phyloP scores from a whole-genome alignment of 2,797 vertebrate species.

The Trematomus bernacchii region DNA sequence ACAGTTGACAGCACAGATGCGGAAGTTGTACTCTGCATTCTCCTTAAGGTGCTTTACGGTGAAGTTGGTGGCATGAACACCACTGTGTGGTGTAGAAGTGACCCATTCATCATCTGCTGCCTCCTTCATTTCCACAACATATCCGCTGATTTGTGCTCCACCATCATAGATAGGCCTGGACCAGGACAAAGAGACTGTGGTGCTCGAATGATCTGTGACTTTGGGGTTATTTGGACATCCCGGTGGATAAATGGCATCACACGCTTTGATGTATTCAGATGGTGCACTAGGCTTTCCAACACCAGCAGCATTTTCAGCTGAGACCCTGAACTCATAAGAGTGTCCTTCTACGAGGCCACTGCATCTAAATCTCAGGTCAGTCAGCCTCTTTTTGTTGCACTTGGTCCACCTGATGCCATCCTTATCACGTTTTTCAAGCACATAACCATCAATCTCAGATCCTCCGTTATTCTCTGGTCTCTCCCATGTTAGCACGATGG shows the following conservation, averaged over 20 bases:
- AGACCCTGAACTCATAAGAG: constrained; percentile 97
- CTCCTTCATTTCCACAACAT: constrained; percentile 94
- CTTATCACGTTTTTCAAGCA: constrained; percentile 98
- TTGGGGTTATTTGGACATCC: constrained; percentile 96
- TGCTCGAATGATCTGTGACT: constrained; percentile 91
- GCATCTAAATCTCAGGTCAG: constrained; percentile 94
- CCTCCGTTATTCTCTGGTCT: constrained; percentile 95
- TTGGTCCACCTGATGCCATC: constrained; percentile 98
- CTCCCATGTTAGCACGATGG: constrained; percentile 96
- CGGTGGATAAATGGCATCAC: constrained; percentile 94
- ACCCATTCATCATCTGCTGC: constrained; percentile 92
- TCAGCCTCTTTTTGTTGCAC: constrained; percentile 94
- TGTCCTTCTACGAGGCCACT: constrained; percentile 92
- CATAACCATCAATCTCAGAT: constrained; percentile 93
- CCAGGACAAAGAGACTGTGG: constrained; percentile 94
- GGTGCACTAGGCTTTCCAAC: constrained; percentile 92
- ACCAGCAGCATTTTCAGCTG: constrained; percentile 97
- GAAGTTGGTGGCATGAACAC: constrained; percentile 91
- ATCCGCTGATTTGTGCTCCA: constrained; percentile 92
- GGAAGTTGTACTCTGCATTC: constrained; percentile 97
- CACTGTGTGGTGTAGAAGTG: constrained; percentile 90
- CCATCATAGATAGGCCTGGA: constrained; percentile 97
- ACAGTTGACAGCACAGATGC: constrained; percentile 94
- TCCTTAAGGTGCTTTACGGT: constrained; percentile 94
- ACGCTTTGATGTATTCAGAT: constrained; percentile 92